A percentile compares a stretch with the other conserved stretches of the same genome.
These are phyloP conservation scores for Ceratitis capitata DNA, from an alignment of 1,140 invertebrate species.

Conservation along the genomic window DNA sequence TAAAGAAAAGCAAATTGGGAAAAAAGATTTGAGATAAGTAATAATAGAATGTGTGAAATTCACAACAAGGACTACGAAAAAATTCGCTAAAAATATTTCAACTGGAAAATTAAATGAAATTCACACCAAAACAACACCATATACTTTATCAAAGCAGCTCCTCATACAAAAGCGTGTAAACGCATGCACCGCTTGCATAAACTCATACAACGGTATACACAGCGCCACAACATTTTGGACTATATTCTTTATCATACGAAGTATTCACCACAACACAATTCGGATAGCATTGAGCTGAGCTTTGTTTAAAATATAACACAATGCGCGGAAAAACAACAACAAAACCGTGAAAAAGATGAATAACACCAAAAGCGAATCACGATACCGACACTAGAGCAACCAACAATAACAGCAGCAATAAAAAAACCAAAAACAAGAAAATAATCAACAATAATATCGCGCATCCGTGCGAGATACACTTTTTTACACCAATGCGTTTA, in stretches of 20 bases:
- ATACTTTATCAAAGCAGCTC: background rate
- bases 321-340: background rate
- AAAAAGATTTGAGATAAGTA: no score
- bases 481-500: constrained; percentile 34
- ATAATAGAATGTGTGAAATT: no score
- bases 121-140: no score
- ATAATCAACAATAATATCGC: constrained; percentile 5
- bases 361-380: no score
- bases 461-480: constrained; percentile 27
- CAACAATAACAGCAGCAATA: background rate
- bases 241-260: no score
- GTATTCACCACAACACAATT: background rate
- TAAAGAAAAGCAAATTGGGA: no score
- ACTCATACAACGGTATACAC: background rate
- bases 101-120: background rate
- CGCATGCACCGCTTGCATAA: background rate
- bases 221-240: no score
- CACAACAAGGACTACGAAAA: background rate
- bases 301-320: constrained; percentile 30
- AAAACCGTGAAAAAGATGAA: background rate
- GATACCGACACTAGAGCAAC: no score
- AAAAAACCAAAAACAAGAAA: background rate
- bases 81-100: background rate
- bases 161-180: background rate
- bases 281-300: background rate